Evolutionary conservation across 2,113 vertebrate genomes (phyloP).

Genomic region (Hippocampus zosterae): DNA sequence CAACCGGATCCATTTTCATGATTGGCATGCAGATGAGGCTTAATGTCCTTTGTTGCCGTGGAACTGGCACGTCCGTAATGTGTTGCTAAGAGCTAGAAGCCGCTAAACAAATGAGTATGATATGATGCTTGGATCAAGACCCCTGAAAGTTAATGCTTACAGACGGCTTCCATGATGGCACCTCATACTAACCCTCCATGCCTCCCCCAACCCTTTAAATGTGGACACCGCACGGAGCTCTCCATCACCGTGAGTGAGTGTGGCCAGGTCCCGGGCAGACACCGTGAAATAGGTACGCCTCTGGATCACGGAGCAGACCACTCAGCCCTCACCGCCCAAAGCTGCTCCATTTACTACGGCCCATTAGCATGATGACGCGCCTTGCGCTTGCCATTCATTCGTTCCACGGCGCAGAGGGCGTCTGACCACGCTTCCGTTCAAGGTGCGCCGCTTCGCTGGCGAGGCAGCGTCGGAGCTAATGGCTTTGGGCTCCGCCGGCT

Average conservation of each 20-base stretch:
- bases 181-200: conserved; percentile 28
- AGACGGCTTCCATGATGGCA: conserved; percentile 34
- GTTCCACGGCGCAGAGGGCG: conserved; percentile 45
- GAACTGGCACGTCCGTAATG: not conserved
- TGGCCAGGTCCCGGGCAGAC: conserved; percentile 55
- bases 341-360: conserved; percentile 69
- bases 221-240: conserved; percentile 31
- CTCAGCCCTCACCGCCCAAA: conserved; percentile 39
- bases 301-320: conserved; percentile 66
- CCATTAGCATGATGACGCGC: conserved; percentile 71
- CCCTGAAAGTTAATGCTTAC: conserved; percentile 33
- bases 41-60: not conserved
- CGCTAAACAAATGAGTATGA: not conserved
- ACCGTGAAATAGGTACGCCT: conserved; percentile 72
- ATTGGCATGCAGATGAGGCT: not conserved
- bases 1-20: not conserved
- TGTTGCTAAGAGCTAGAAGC: not conserved
- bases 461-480: conserved; percentile 51
- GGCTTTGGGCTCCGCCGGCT: conserved; percentile 41
- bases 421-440: conserved; percentile 56
- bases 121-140: conserved; percentile 19
- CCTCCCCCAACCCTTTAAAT: conserved; percentile 15
- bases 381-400: conserved; percentile 55
- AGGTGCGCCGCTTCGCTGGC: conserved; percentile 51
- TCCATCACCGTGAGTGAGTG: conserved; percentile 71